Conservation (phyloP, 2,797 vertebrate genomes). For the Pipistrellus pipistrellus region DNA sequence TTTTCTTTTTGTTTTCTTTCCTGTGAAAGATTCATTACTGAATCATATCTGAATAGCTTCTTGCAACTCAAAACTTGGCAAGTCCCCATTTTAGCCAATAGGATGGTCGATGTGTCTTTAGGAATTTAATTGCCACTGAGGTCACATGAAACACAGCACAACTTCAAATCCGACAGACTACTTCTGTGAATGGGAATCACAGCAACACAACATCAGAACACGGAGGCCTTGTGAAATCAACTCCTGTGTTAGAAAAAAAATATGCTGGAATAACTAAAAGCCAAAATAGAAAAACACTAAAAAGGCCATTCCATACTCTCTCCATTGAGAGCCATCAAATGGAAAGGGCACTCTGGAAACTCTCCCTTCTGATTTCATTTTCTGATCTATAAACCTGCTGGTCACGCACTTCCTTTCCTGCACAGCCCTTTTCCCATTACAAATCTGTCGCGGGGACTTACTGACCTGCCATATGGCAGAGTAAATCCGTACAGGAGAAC, state of each 20-base stretch:
- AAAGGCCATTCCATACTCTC: background rate
- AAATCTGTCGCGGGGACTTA: conserved; percentile 80
- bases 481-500: conserved; percentile 68
- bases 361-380: conserved; percentile 68
- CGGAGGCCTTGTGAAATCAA: conserved; percentile 74
- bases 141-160: conserved; percentile 76
- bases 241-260: conserved; percentile 55
- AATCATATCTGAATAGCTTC: conserved; percentile 76
- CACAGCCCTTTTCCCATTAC: conserved; percentile 51
- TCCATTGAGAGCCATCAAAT: conserved; percentile 25
- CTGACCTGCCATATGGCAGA: conserved; percentile 85
- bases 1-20: conserved; percentile 25
- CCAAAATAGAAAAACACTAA: conserved; percentile 40
- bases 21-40: conserved; percentile 66
- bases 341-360: conserved; percentile 73
- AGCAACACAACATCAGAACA: conserved; percentile 56
- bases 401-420: conserved; percentile 77
- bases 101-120: conserved; percentile 61
- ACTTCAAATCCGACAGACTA: conserved; percentile 81
- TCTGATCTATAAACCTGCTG: conserved; percentile 81
- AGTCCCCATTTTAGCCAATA: conserved; percentile 83
- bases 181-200: conserved; percentile 79
- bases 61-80: conserved; percentile 59
- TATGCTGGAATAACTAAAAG: conserved; percentile 45
- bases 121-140: conserved; percentile 78